These are phyloP conservation scores for Gymnarchus niloticus DNA, from an alignment of 2,113 vertebrate species.

Conservation along the genomic window DNA sequence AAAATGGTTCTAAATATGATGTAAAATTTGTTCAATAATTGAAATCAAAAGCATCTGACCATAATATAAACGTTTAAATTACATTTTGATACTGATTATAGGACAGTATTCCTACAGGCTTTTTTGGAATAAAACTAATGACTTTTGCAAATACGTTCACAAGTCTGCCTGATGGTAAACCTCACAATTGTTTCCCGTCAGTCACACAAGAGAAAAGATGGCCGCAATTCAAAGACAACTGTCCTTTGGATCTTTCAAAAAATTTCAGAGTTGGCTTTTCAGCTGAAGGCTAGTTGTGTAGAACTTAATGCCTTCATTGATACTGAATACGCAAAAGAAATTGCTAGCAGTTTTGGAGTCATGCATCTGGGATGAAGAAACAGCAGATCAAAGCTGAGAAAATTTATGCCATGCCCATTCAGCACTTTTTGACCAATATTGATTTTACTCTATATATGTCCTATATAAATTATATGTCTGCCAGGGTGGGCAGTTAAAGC, in stretches of 20 bases:
- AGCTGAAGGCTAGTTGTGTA: constrained; percentile 42
- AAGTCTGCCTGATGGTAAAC: constrained; percentile 42
- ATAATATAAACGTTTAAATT: not conserved
- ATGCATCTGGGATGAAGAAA: constrained; percentile 43
- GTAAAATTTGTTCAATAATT: not conserved
- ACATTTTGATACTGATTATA: not conserved
- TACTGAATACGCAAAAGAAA: constrained; percentile 56
- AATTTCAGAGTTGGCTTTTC: constrained; percentile 48
- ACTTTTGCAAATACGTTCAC: constrained; percentile 31
- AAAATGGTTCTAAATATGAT: not conserved
- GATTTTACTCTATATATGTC: constrained; percentile 45
- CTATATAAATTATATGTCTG: constrained; percentile 31
- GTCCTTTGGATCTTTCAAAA: constrained; percentile 47
- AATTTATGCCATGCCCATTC: constrained; percentile 51
- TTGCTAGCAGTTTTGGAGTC: constrained; percentile 56
- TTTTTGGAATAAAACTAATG: not conserved
- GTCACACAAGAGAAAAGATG: constrained; percentile 40
- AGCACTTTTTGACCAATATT: constrained; percentile 49
- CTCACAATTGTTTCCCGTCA: constrained; percentile 33
- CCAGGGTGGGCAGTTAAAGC: no score
- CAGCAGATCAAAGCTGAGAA: constrained; percentile 37
- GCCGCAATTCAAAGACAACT: constrained; percentile 52
- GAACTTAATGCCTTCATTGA: constrained; percentile 55
- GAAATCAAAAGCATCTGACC: not conserved
- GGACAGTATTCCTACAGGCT: not conserved